Base-by-base conservation (phyloP, 2,888 invertebrate genomes). In the Atethmia centrago region DNA sequence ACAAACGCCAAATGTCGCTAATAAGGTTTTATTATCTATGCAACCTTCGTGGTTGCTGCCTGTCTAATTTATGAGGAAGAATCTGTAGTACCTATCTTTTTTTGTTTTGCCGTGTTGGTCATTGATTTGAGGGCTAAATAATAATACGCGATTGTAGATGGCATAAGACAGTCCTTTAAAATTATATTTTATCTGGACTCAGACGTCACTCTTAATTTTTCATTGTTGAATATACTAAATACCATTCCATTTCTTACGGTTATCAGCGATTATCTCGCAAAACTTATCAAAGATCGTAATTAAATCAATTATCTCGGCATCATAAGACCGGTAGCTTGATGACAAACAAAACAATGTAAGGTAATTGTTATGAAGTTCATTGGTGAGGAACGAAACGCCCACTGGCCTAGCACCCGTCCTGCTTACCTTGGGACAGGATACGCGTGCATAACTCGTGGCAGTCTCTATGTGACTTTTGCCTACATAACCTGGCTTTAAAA, bases 341-440 rank as follows among this genome's bases (percentile, higher is more conserved):
- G 87, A 85, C 85, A 87, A 90, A 89, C 84, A 87, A 89, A 91
- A 93, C 93, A 92, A 93, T 93, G 85, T 88, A 85, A 87, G 76
- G 86, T 85, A 85, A 88, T 87, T 85, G 85, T 83, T 87, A 78
- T 73, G 87, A 85, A 85, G 89, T 84, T 90, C 93, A 91, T 89
- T 94, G 92, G 91, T 88, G 92, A 90, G 92, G 92, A 94, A 94
- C 94, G 91, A 78, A 68, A 88, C 90, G 88, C 90, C 93, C 87
- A 91, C 91, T 84, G 87, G 85, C 88, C 89, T 87, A 88, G 86
- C 85, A 82, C 82, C 80, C 81, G 76, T 87, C 92, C 87, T 83
- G 94, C 83, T 93, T 89, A 92, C 94, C 94, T 94, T 93, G 93
- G 88, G 84, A 77, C 88, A 91, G 92, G 90, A 92, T 90, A 86